phyloP scores from a whole-genome alignment of 2,113 vertebrate genomes.

The Dicerorhinus sumatrensis region DNA sequence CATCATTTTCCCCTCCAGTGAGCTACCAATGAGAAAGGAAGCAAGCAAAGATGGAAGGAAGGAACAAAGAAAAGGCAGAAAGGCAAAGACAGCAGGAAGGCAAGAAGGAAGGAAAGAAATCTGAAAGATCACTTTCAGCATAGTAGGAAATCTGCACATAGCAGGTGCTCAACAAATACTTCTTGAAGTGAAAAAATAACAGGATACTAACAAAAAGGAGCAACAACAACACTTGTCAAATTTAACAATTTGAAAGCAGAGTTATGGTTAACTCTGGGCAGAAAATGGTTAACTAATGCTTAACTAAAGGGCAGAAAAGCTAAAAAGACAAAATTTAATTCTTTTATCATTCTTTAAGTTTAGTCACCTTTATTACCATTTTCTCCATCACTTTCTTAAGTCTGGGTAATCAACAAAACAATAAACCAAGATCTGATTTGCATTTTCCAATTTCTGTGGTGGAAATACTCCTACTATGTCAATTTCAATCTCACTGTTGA shows the following conservation, averaged over 20 bases:
- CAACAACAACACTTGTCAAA: neutral
- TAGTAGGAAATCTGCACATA: neutral
- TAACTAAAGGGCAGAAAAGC: neutral
- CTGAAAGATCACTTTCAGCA: neutral
- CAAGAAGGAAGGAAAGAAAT: neutral
- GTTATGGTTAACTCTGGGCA: too few relatives aligned
- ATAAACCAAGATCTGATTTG: too few relatives aligned
- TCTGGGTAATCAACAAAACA: too few relatives aligned
- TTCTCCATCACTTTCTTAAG: too few relatives aligned
- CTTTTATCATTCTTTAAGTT: neutral
- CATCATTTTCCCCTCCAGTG: neutral
- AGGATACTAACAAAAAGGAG: neutral
- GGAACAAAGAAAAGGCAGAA: neutral
- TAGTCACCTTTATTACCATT: too few relatives aligned
- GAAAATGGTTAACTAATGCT: neutral
- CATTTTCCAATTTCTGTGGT: too few relatives aligned
- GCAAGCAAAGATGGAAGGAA: neutral
- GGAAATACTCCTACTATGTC: too few relatives aligned
- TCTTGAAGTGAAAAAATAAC: neutral
- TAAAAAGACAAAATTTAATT: neutral
- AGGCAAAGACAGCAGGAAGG: neutral
- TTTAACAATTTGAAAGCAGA: neutral
- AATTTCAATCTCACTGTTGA: too few relatives aligned
- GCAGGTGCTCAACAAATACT: neutral
- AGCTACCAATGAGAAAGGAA: neutral